Evolutionary conservation across 1,140 invertebrate genomes (phyloP), one percentile per base, ranked within the genome.

Genomic region (Bathynomus jamesi): DNA sequence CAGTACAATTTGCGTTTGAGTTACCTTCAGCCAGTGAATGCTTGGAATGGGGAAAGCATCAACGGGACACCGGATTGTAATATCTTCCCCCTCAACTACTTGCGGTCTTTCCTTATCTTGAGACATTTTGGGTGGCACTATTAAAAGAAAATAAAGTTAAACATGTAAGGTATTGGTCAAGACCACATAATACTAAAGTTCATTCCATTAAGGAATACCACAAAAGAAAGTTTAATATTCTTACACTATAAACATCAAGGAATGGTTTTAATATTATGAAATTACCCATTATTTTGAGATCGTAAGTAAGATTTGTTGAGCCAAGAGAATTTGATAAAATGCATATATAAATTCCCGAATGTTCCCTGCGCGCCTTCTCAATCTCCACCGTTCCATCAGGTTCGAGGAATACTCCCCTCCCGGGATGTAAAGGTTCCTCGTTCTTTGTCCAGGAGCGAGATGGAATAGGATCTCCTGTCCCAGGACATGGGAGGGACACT

Each of bases 21-120:
- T n/a, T n/a, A 73, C 78, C 71, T 80, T 80, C n/a, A 73, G 29
- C 85, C 85, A 87, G 0, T 77, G 78, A 32, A 86, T 81, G 8
- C 79, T 79, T 28, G 85, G 84, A 17, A 69, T 68, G 3, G 85
- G 85, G 69, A 82, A 81, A 4, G 85, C 85, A 61, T 78, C 79
- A 3, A 82, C 83, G 11, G 81, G 80, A 70, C 85, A 87, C 61
- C 82, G 81, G 7, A 87, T 74, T 1, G 79, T 76, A 2, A 83
- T 62, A 13, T 60, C 69, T 2, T 73, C 61, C 2, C 75, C 75
- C 28, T 76, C 75, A 3, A 75, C 32, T 0, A 75, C 73, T 24
- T 13, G 10, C 24, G n/a, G 53, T 53, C 4, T 31, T 30, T 3
- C 30, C 24, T 27, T 69, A 27, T 25, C 61, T 30, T 13, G 64